Evolutionary conservation across 2,797 vertebrate species (phyloP), one percentile per base, ranked within the genome.

Genomic region (Taeniopygia guttata): DNA sequence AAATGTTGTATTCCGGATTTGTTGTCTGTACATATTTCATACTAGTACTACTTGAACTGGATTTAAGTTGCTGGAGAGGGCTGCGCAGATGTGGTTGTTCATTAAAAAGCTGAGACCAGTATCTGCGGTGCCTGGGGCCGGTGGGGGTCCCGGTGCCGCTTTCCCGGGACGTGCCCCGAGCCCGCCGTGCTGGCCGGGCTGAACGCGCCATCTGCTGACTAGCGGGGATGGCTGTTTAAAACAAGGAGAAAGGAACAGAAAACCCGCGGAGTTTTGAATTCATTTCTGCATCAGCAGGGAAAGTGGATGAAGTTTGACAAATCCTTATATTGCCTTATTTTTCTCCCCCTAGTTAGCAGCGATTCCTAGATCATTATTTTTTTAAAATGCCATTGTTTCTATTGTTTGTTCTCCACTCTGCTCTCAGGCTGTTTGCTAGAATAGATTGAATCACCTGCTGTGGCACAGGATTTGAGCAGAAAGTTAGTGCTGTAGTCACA

Each of bases 171-270:
- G 45, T 8, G 36, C 22, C 43, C 34, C 43, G 43, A 27, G 30
- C 30, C 36, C 21, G 56, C 40, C 11, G 19, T 0, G n/a, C 1
- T 14, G 58, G 56, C 20, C 27, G 29, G 54, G 67, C 42, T 29
- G 18, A 76, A 80, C 30, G 27, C 86, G 95, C 97, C 97, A 96
- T 81, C 97, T 98, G 91, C 89, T 97, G 97, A 87, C 68, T 16
- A 16, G 29, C 1, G 9, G 27, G 16, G 42, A 18, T 45, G 66
- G 29, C 8, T 5, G 4, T 32, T 6, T 7, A 3, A 48, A 73
- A n/a, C 30, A 4, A 8, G 32, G 7, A 10, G 34, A 9, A 8
- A 14, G 17, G 15, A 36, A 8, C 21, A 2, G 12, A 42, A 36
- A 68, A 29, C 46, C 13, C 9, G 3, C 11, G 14, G 63, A 34